Conservation (phyloP, 2,113 vertebrate genomes). For the Mobula birostris region DNA sequence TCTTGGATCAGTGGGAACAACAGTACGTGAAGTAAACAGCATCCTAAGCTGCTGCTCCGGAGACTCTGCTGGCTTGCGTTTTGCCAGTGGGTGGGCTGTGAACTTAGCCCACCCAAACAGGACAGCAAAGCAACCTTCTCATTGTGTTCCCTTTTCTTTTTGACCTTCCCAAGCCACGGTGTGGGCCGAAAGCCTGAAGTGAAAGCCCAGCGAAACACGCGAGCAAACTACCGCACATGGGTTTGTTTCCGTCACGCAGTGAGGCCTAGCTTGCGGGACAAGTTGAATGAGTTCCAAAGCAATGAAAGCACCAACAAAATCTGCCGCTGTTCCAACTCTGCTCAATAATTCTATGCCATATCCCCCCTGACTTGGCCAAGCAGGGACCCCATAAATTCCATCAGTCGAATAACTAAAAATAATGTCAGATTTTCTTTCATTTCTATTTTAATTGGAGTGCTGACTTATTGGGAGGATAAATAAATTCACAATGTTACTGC, state of each 20-base stretch:
- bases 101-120: not conserved
- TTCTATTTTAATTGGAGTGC: not conserved
- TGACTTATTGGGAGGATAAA: not conserved
- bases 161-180: not conserved
- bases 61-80: not conserved
- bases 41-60: not conserved
- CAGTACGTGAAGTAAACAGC: not conserved
- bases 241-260: not conserved
- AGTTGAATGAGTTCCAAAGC: not conserved
- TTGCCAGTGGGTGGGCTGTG: not conserved
- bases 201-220: not conserved
- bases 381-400: not conserved
- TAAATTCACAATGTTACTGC: not conserved
- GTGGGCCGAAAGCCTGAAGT: not conserved
- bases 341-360: not conserved
- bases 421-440: not conserved
- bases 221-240: not conserved
- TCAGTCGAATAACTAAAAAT: not conserved
- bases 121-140: not conserved
- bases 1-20: not conserved
- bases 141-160: not conserved
- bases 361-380: too few relatives aligned
- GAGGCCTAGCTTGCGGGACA: not conserved
- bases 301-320: not conserved
- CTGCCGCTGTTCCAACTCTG: not conserved